A percentile compares a stretch with the other conserved stretches of the same genome.
phyloP scores from a whole-genome alignment of 1,140 invertebrate species.

The Plutomurus gul region DNA sequence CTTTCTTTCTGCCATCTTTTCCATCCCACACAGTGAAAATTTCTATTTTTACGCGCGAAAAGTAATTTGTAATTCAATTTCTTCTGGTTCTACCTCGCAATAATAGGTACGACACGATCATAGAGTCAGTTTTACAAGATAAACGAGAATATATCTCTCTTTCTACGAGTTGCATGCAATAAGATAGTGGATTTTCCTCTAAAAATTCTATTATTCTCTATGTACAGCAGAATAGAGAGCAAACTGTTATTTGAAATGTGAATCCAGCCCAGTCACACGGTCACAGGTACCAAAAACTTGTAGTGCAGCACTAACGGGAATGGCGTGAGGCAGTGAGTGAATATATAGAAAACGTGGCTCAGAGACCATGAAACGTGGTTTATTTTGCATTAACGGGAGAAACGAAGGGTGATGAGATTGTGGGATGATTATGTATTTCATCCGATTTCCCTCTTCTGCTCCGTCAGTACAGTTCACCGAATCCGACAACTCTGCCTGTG shows the following conservation, averaged over 20 bases:
- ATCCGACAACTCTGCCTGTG: not conserved
- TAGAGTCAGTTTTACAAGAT: not conserved
- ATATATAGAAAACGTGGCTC: not conserved
- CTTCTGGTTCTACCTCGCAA: too few species aligned
- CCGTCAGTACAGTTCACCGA: not conserved
- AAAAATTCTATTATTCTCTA: not conserved
- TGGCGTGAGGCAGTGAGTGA: too few species aligned
- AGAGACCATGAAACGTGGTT: constrained; percentile 49
- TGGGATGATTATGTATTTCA: constrained; percentile 44
- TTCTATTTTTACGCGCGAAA: not conserved
- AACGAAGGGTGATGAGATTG: constrained; percentile 48
- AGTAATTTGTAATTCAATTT: too few species aligned
- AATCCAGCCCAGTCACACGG: too few species aligned
- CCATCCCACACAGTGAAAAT: not conserved
- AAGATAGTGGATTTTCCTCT: too few species aligned
- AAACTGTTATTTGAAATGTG: too few species aligned
- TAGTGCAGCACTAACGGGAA: too few species aligned
- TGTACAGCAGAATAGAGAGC: too few species aligned
- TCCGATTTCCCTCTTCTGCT: not conserved
- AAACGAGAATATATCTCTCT: too few species aligned
- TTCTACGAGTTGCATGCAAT: too few species aligned
- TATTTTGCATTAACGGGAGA: constrained; percentile 51
- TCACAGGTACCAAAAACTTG: not conserved
- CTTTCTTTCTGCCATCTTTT: too few species aligned
- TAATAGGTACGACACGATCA: too few species aligned